A percentile compares a stretch with the other conserved stretches of the same genome.
phyloP scores from a whole-genome alignment of 2,113 vertebrate genomes.

The Dipodomys spectabilis region DNA sequence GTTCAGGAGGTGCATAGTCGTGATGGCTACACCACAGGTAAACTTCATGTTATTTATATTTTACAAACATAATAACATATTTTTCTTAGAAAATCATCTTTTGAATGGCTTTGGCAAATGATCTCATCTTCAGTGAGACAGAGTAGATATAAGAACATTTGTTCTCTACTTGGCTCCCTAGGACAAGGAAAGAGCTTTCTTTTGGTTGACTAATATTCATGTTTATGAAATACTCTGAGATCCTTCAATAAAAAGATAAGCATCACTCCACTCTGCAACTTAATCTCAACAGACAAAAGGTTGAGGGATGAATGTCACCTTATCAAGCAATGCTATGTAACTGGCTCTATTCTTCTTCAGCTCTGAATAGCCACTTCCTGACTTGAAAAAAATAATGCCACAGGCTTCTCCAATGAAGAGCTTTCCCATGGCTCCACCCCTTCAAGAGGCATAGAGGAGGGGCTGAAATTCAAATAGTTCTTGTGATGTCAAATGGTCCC shows the following conservation, averaged over 20 bases:
- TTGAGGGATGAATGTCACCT: not conserved
- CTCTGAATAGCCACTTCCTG: not conserved
- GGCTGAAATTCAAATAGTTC: not conserved
- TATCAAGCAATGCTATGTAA: not conserved
- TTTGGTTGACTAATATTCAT: not conserved
- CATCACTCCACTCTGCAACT: not conserved
- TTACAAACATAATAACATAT: too few species aligned
- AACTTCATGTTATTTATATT: too few species aligned
- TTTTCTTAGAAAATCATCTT: not conserved
- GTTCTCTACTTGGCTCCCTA: not conserved
- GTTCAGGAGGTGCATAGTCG: not conserved
- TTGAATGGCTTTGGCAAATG: not conserved
- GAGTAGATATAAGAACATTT: not conserved
- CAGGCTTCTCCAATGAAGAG: not conserved
- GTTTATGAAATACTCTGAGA: slow-evolving; percentile 43
- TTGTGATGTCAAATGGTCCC: not conserved
- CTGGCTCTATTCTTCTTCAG: not conserved
- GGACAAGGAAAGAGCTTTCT: not conserved
- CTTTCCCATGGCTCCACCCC: not conserved
- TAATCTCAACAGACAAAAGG: slow-evolving; percentile 34
- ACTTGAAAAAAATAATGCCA: not conserved
- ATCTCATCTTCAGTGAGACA: not conserved
- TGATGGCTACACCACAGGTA: not conserved
- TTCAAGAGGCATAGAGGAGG: not conserved
- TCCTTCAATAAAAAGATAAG: not conserved